Evolutionary conservation across 1,140 invertebrate genomes (phyloP), one percentile per base, ranked within the genome.

Genomic region (Calosoma granatense): DNA sequence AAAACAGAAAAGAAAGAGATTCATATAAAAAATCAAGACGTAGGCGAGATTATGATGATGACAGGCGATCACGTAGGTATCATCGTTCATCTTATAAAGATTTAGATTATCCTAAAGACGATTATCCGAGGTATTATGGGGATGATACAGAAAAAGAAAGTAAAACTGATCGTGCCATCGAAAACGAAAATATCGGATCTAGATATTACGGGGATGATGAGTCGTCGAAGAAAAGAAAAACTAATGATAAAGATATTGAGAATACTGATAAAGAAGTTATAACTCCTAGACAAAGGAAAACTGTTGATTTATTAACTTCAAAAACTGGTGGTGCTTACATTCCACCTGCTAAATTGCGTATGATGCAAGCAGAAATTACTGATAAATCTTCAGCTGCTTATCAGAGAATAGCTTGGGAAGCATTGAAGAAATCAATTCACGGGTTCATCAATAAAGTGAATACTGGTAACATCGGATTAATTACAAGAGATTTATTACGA

Each of bases 361-460:
- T 96, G 80, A 93, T 98, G 90, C 93, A 98, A 76, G 88, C 87
- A 0, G 84, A 88, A 69, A 95, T 97, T 19, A 93, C 88, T 0
- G 94, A 98, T 65, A 98, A 98, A 74, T 81, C 84, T 1, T 92
- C 91, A 62, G 82, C 85, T 12, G 89, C 90, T 9, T 99, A 94
- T 76, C 97, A 99, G 74, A 78, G 97, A 61, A 85, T 99, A 12
- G 88, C 96, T 1, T 99, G 97, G 97, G 97, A 99, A 79, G 93
- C 94, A 0, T 72, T 99, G 14, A 99, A 99, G 68, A 99, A 99
- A 70, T 97, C 94, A n/a, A 94, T 99, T 59, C 94, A 98, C 69
- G 97, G 97, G 69, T 84, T 90, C 58, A 94, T 99, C 51, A 99
- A 99, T 73, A 99, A 98, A 80, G 87, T 99, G 0, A 99, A 98